Evolutionary conservation across 2,113 vertebrate genomes (phyloP).

Genomic region (Delphinapterus leucas): DNA sequence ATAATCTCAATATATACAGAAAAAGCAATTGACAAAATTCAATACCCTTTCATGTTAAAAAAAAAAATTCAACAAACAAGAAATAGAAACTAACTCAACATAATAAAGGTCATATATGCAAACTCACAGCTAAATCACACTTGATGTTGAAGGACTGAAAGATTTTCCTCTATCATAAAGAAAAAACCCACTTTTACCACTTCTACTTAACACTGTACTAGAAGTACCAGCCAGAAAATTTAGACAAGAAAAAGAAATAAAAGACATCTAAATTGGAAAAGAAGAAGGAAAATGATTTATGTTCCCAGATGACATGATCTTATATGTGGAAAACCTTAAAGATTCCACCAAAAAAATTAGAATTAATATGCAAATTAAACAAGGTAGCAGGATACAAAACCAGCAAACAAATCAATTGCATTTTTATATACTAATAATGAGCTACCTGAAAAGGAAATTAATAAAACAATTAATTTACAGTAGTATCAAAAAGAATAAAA

Average conservation of each 20-base stretch:
- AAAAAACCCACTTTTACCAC: neutral
- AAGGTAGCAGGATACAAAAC: neutral
- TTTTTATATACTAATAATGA: neutral
- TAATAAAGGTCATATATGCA: neutral
- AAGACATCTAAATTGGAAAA: neutral
- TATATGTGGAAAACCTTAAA: neutral
- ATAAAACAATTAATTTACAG: neutral
- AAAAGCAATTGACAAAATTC: neutral
- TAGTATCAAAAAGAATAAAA: neutral
- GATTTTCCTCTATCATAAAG: neutral
- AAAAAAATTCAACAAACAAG: neutral
- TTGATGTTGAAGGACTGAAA: neutral
- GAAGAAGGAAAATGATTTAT: neutral
- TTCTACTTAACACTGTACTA: neutral
- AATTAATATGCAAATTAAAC: neutral
- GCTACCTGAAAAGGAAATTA: neutral
- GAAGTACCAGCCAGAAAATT: neutral
- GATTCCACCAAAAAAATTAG: neutral
- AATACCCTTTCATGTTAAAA: neutral
- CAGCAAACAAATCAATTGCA: neutral
- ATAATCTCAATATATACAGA: neutral
- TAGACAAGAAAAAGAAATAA: neutral
- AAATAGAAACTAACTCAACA: neutral
- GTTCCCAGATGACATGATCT: neutral
- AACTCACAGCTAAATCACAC: neutral